These are phyloP conservation scores for Heliconius hewitsoni DNA, from an alignment of 1,140 invertebrate genomes.

Conservation along the genomic window DNA sequence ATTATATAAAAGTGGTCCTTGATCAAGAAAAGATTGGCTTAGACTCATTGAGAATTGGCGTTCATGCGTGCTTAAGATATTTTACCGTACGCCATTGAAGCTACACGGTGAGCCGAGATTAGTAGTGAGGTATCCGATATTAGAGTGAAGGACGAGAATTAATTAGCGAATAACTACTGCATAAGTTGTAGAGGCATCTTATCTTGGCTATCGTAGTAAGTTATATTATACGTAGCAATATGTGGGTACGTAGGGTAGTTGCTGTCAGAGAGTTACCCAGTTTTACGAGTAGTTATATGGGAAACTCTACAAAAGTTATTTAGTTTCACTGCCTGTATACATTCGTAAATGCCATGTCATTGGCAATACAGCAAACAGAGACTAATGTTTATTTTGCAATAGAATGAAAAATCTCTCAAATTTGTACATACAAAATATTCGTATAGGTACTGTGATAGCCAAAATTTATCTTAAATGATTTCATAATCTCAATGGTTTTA, in stretches of 20 bases:
- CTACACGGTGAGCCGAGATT: constrained; percentile 38
- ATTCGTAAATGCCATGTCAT: not conserved
- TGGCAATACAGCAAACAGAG: not conserved
- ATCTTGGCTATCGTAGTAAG: constrained; percentile 32
- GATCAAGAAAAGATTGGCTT: too few species aligned
- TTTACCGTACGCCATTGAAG: constrained; percentile 34
- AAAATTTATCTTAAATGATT: not conserved
- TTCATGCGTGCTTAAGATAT: constrained; percentile 28
- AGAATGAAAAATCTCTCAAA: not conserved
- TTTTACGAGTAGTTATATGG: too few species aligned
- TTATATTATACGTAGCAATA: constrained; percentile 30
- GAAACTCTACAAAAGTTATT: not conserved
- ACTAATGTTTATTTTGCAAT: not conserved
- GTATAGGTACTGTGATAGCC: not conserved
- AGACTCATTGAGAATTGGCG: constrained; percentile 29
- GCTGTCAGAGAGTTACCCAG: not conserved
- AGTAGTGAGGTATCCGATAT: constrained; percentile 45
- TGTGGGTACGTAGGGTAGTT: constrained; percentile 1
- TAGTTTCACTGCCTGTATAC: not conserved
- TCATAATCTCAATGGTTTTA: too few species aligned
- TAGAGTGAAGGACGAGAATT: constrained; percentile 33
- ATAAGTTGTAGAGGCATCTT: constrained; percentile 37
- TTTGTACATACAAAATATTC: not conserved
- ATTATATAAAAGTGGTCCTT: too few species aligned
- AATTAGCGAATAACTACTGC: constrained; percentile 43